Evolutionary conservation across 2,888 invertebrate species (phyloP).

Genomic region (Linhomoeus sp.): DNA sequence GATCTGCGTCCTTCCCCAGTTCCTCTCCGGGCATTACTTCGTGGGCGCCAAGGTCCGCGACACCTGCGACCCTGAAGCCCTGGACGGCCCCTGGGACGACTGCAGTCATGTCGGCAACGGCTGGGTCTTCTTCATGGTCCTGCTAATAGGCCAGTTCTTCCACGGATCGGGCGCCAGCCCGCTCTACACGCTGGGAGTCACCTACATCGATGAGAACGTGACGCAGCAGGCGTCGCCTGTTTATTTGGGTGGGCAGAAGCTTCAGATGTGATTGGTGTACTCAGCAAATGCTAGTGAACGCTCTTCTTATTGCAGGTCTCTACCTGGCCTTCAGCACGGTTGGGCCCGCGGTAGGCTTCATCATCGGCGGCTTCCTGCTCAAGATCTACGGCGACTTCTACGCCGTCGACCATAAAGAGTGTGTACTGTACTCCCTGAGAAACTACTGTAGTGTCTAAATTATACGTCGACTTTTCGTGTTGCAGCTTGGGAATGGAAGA

Average conservation of each 20-base stretch:
- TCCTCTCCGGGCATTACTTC: slow-evolving; percentile 32
- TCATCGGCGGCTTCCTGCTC: slow-evolving; percentile 55
- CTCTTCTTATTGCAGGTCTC: slow-evolving; percentile 42
- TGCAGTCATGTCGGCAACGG: too few species aligned
- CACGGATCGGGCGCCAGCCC: slow-evolving; percentile 70
- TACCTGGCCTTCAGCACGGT: slow-evolving; percentile 58
- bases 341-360: slow-evolving; percentile 58
- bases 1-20: slow-evolving; percentile 60
- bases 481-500: not conserved
- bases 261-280: too few species aligned
- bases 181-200: slow-evolving; percentile 65
- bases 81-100: too few species aligned
- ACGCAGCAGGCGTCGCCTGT: slow-evolving; percentile 64
- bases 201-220: slow-evolving; percentile 69
- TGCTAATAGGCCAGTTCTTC: slow-evolving; percentile 46
- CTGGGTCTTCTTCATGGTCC: slow-evolving; percentile 35
- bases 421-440: too few species aligned
- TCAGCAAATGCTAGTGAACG: too few species aligned
- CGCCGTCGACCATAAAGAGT: too few species aligned
- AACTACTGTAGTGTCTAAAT: too few species aligned
- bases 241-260: slow-evolving; percentile 48
- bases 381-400: slow-evolving; percentile 39
- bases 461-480: too few species aligned
- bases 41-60: too few species aligned
- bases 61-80: too few species aligned